Evolutionary conservation across 1,140 invertebrate genomes (phyloP).

Genomic region (Gonatopus flavifemur): DNA sequence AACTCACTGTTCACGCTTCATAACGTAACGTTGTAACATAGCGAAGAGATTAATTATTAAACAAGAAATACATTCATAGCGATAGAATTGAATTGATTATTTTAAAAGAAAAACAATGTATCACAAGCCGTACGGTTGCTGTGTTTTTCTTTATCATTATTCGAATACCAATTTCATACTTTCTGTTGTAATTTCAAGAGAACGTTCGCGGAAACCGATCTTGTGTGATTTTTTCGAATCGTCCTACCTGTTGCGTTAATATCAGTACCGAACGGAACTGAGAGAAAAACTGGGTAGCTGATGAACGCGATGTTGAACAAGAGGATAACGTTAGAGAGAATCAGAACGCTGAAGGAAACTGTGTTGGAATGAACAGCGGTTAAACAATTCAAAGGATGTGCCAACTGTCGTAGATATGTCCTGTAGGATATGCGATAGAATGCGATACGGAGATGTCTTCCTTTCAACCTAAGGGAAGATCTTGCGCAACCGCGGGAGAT

Average conservation of each 20-base stretch:
- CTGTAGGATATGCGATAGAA: conserved; percentile 21
- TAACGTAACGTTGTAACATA: too few relatives aligned
- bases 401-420: conserved; percentile 19
- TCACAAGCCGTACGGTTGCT: too few relatives aligned
- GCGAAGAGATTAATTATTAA: too few relatives aligned
- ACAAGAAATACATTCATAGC: too few relatives aligned
- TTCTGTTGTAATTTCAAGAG: neutral
- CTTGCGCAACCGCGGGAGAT: conserved; percentile 34
- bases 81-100: too few relatives aligned
- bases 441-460: conserved; percentile 22
- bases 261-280: too few relatives aligned
- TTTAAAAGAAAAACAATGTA: too few relatives aligned
- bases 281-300: too few relatives aligned
- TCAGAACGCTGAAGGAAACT: neutral
- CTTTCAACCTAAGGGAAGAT: too few relatives aligned
- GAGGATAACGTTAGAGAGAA: neutral
- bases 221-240: neutral
- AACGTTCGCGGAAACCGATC: conserved; percentile 5
- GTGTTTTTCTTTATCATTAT: too few relatives aligned
- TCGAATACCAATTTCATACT: neutral
- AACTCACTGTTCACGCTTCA: too few relatives aligned
- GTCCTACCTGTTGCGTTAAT: conserved; percentile 36
- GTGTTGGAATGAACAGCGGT: conserved; percentile 22
- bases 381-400: conserved; percentile 22
- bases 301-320: neutral